Evolutionary conservation across 2,797 vertebrate genomes (phyloP), one percentile per base, ranked within the genome.

Genomic region (Myioborus miniatus): DNA sequence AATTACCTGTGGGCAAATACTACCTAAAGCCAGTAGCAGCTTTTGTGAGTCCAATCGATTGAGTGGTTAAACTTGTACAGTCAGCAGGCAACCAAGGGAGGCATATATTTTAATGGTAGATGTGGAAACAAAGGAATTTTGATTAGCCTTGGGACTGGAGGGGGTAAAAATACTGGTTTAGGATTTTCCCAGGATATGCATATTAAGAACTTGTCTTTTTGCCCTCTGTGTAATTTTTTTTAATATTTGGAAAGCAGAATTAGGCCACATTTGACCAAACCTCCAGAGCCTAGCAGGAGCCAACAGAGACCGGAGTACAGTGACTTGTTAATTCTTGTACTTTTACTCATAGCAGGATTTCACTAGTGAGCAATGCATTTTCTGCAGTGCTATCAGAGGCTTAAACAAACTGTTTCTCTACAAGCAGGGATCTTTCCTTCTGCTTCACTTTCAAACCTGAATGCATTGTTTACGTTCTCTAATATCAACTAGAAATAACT

Each of bases 201-300:
- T 91, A 94, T 93, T 90, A 95, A 95, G 76, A 86, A 79, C 82
- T 95, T 93, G 83, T 81, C 91, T 95, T 96, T 94, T 93, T 96
- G 85, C 90, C 93, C 92, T 95, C 82, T 94, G 71, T 91, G 92
- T 96, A 89, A 52, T 87, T 89, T 93, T 93, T 95, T 93, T 92
- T 85, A 96, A 91, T 92, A 96, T 95, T 87, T 96, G 84, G 93
- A 96, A 97, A 93, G 90, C 93, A 92, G 96, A 95, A 95, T 91
- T 94, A 94, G 94, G 93, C 92, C 91, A 91, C 71, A 58, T 92
- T 96, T 94, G 95, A 95, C 95, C 94, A 97, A 96, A 93, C 75
- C 93, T 94, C 93, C 84, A 89, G 92, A 93, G 94, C 76, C 78
- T 50, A 80, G 71, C 44, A 79, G 72, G 55, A 95, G 50, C 87